Base-by-base conservation (phyloP, 2,113 vertebrate genomes). In the Dinomys branickii region DNA sequence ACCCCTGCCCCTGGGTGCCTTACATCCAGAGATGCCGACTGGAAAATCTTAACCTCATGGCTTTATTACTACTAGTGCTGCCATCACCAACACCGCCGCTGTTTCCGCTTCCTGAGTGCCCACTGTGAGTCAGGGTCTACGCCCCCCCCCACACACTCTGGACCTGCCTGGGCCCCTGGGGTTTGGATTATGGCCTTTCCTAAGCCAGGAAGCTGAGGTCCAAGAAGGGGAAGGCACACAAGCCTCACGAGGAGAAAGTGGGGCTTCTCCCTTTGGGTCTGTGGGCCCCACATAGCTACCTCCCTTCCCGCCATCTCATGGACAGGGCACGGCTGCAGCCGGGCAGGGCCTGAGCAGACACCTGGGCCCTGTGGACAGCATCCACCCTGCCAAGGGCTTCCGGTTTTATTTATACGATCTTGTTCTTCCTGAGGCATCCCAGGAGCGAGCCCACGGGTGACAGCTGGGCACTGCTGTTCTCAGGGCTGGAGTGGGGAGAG, bases 91-190 rank as follows among this genome's bases (percentile, higher is more conserved):
- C 38, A 44, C 71, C 4, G 3, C n/a, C 20, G 69, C 69, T 4
- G 19, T 11, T 11, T n/a, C n/a, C 17, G 22, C n/a, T 1, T 71
- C 67, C n/a, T 22, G 5, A 22, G 24, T 13, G 11, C 41, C 38
- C 38, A 22, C 38, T 14, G 11, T 4, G 24, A 22, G 1, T 26
- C 41, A 44, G 24, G 65, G 71, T 22, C 41, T 28, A 12, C 13
- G 9, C 3, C 3, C 38, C 71, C 41, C 4, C 22, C 69, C 22
- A n/a, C 1, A 9, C 5, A n/a, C 19, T 8, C 38, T 4, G 11
- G 10, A 44, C 38, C 22, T 38, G 41, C 38, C 22, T 44, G 22
- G 71, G 2, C 71, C 71, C 38, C 71, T 75, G 12, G 71, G 11
- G 22, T 44, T 41, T 16, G 65, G 22, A 44, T 28, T 44, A 44